phyloP scores from a whole-genome alignment of 2,113 vertebrate genomes.

The Tetraodon nigroviridis region DNA sequence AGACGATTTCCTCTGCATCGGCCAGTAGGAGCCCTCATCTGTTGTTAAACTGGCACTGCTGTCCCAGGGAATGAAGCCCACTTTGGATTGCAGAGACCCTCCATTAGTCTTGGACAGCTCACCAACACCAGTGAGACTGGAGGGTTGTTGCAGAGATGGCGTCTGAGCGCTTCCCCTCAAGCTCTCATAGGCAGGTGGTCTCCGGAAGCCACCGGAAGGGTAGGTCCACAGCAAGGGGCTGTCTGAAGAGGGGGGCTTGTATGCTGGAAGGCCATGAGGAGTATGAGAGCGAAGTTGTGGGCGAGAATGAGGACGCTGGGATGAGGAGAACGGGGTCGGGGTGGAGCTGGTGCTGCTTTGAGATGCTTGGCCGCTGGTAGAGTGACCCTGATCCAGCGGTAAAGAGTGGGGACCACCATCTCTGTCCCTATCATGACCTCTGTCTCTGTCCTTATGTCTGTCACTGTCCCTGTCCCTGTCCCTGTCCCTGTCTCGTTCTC shows the following conservation, averaged over 20 bases:
- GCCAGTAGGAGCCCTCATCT: slow-evolving; percentile 79
- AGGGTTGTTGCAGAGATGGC: slow-evolving; percentile 66
- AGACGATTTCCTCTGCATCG: slow-evolving; percentile 83
- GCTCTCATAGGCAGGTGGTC: slow-evolving; percentile 87
- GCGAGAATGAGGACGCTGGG: slow-evolving; percentile 73
- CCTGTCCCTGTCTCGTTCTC: slow-evolving; percentile 13
- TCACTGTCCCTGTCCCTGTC: slow-evolving; percentile 40
- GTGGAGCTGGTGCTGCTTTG: slow-evolving; percentile 74
- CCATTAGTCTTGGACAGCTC: slow-evolving; percentile 58
- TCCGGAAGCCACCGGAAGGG: slow-evolving; percentile 79
- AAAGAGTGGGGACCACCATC: slow-evolving; percentile 58
- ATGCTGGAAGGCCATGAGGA: slow-evolving; percentile 72
- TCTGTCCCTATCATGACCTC: slow-evolving; percentile 20
- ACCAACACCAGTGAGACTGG: slow-evolving; percentile 51
- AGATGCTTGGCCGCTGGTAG: slow-evolving; percentile 42
- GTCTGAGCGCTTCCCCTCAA: slow-evolving; percentile 69
- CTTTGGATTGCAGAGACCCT: slow-evolving; percentile 62
- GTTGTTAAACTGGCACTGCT: slow-evolving; percentile 60
- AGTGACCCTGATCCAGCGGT: slow-evolving; percentile 45
- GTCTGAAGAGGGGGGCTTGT: slow-evolving; percentile 74
- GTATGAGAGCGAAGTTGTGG: slow-evolving; percentile 77
- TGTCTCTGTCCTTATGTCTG: not conserved
- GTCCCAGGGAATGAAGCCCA: slow-evolving; percentile 75
- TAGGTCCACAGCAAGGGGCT: slow-evolving; percentile 85
- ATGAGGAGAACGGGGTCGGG: slow-evolving; percentile 65